Evolutionary conservation across 2,888 invertebrate species (phyloP), one percentile per base, ranked within the genome.

Genomic region (Polia nebulosa): DNA sequence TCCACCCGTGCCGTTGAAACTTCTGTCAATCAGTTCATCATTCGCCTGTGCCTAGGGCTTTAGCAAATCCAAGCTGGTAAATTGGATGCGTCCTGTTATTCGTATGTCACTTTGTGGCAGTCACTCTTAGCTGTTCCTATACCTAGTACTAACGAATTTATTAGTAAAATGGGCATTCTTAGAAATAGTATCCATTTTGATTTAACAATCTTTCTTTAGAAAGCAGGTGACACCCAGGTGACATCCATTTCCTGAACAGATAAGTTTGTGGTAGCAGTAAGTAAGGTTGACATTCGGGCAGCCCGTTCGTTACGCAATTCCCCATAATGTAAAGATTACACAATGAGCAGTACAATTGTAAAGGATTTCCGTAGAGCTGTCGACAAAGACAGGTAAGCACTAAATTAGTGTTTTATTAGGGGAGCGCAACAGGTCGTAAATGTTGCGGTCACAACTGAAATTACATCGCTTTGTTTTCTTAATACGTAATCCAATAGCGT

Each of bases 401-500:
- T 72, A 70, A 80, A 68, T 81, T 67, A 49, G 66, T 66, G 56
- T 80, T 76, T 71, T 80, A 81, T 72, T 77, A 78, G 66, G 52
- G 51, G 57, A 72, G 66, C 84, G 88, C 89, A 90, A 88, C 91
- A 92, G 89, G 89, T 92, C 89, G 91, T 91, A 87, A 91, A 91
- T 87, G 87, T 88, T 93, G 93, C 84, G 93, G 92, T 93, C 80
- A 72, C 83, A 84, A 83, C 89, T 93, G 90, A 90, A 91, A 93
- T 94, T 92, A 91, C 92, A 92, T 89, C 87, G 86, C 89, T 88
- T 91, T 92, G 91, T 91, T 91, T 89, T 90, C 87, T 88, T 88
- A 88, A 89, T 89, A 88, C 81, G 92, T 90, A 92, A 93, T 86
- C 75, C 81, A 89, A 92, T 92, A 92, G 86, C 78, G 75, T 86